These are phyloP conservation scores for Pseudomugil tenellus DNA, from an alignment of 2,797 vertebrate genomes.

Conservation along the genomic window DNA sequence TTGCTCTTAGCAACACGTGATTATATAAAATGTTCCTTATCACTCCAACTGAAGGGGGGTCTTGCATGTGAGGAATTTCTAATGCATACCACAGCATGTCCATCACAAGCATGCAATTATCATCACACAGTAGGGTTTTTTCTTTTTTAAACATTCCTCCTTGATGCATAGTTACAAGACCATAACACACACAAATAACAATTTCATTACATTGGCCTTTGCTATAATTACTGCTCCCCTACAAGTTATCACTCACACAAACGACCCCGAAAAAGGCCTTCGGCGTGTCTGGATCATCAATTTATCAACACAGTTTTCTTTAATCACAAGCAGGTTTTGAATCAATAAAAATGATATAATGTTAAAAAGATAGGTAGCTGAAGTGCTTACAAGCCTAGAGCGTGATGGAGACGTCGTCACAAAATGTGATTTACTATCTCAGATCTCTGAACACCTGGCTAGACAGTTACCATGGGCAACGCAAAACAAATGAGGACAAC, in stretches of 20 bases:
- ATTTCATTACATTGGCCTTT: slow-evolving; percentile 61
- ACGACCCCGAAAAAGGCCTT: slow-evolving; percentile 24
- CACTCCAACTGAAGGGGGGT: slow-evolving; percentile 32
- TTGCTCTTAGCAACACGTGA: slow-evolving; percentile 3
- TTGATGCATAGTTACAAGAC: slow-evolving; percentile 75
- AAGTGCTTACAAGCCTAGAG: slow-evolving; percentile 15
- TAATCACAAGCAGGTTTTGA: slow-evolving; percentile 9
- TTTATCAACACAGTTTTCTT: slow-evolving; percentile 56
- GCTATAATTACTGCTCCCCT: slow-evolving; percentile 59
- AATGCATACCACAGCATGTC: slow-evolving; percentile 44
- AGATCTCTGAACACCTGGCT: slow-evolving; percentile 20
- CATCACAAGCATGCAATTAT: slow-evolving; percentile 66
- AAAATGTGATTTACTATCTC: slow-evolving; percentile 38
- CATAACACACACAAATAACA: slow-evolving; percentile 81
- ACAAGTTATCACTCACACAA: slow-evolving; percentile 39
- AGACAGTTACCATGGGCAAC: slow-evolving; percentile 30
- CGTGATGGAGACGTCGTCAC: slow-evolving; percentile 15
- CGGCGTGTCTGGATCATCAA: slow-evolving; percentile 27
- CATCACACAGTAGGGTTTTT: slow-evolving; percentile 31
- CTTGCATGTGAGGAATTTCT: slow-evolving; percentile 53
- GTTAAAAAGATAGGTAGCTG: slow-evolving; percentile 17
- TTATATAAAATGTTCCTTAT: slow-evolving; percentile 51
- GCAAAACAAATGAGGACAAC: slow-evolving; percentile 26
- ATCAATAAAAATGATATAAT: slow-evolving; percentile 39
- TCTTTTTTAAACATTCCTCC: slow-evolving; percentile 32